Base-by-base conservation (phyloP, 1,140 invertebrate species). In the Drosophila obscura region DNA sequence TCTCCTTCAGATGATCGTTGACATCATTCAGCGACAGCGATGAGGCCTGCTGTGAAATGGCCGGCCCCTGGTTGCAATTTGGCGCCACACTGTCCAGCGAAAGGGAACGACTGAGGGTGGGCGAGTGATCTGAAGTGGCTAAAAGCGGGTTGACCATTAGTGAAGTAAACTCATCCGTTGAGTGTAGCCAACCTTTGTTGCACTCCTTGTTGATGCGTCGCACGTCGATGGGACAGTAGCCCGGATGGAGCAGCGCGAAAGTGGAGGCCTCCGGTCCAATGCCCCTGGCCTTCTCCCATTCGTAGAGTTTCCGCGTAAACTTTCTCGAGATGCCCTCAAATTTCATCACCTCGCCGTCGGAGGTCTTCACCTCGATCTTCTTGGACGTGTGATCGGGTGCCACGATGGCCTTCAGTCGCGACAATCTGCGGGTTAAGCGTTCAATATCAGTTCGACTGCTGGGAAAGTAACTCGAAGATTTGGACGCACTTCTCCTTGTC, bases 261-360 rank as follows among this genome's bases (percentile, higher is more conserved):
- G 96, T 97, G 0, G 96, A 97, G 0, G 94, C 94, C 91, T 96
- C 96, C 0, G 95, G 96, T 1, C 94, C 95, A 52, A 97, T 96
- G 3, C 96, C 96, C 50, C 94, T 92, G 28, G 96, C 95, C 68
- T 97, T 96, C 90, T 98, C 97, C 97, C 97, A 98, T 90, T 98
- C 96, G 90, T 97, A 97, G 0, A 98, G 93, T 88, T 97, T 97
- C 41, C 96, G 95, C 0, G 96, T 97, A 89, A 97, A 98, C 73
- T 97, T 97, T 53, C 96, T 94, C 0, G 96, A 97, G 66, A 97
- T 97, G 0, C 97, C 96, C 93, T 96, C 95, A 78, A 97, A 97
- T 77, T 96, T 94, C 84, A 96, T 96, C 45, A 96, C 95, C 50
- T 85, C 82, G 7, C 96, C 96, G 0, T 95, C 95, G 0, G 96